These are phyloP conservation scores for Bambusicola thoracicus DNA, from an alignment of 2,113 vertebrate species.

Conservation along the genomic window DNA sequence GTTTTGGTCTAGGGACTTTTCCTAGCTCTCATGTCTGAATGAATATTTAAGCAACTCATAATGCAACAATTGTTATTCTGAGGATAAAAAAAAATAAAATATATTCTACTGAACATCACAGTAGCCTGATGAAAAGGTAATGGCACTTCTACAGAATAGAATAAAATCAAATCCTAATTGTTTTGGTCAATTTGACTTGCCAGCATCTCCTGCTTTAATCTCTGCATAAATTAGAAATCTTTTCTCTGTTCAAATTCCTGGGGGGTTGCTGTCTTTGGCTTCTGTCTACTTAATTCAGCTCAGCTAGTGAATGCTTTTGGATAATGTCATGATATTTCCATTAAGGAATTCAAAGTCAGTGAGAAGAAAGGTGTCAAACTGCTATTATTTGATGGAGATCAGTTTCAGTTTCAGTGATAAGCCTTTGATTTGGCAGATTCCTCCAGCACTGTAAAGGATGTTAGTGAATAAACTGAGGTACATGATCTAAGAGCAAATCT, in stretches of 20 bases:
- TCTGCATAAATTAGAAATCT: constrained; percentile 70
- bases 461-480: neutral
- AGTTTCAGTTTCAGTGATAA: neutral
- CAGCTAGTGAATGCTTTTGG: constrained; percentile 59
- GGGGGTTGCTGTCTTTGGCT: constrained; percentile 60
- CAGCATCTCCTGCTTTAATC: constrained; percentile 50
- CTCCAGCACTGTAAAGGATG: neutral
- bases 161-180: constrained; percentile 75
- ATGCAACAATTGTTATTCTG: constrained; percentile 58
- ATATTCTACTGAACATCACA: constrained; percentile 9
- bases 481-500: neutral
- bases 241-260: constrained; percentile 70
- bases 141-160: constrained; percentile 64
- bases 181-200: constrained; percentile 73
- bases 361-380: constrained; percentile 59
- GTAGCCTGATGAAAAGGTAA: constrained; percentile 71
- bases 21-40: constrained; percentile 20
- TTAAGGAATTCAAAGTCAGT: constrained; percentile 57
- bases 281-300: constrained; percentile 67
- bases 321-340: constrained; percentile 75
- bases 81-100: constrained; percentile 53
- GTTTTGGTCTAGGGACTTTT: constrained; percentile 36
- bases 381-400: neutral
- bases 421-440: constrained; percentile 2
- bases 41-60: constrained; percentile 68